Base-by-base conservation (phyloP, 2,113 vertebrate genomes). In the Rissa tridactyla region DNA sequence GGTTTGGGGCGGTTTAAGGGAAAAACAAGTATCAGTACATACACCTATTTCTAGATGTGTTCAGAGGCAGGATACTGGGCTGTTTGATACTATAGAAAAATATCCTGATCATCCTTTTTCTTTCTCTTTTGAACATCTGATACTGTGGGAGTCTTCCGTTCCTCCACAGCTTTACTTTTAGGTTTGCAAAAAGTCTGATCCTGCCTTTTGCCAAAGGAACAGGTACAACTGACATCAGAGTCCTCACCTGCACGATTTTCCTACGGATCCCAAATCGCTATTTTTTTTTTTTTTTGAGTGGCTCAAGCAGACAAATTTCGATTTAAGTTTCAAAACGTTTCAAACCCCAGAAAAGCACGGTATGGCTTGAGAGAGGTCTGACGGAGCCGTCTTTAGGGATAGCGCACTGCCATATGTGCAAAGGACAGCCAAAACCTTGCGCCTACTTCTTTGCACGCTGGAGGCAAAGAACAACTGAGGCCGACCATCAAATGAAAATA, bases 351-450 rank as follows among this genome's bases (percentile, higher is more conserved):
- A 68, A 18, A 47, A 78, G 40, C 9, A 34, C 0, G 1, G 47
- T 11, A 20, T 15, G 27, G 51, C 47, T 60, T 72, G 25, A n/a
- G 42, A 26, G 5, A 38, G 19, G 6, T 64, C 26, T 25, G 42
- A 46, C 26, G 11, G 0, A 1, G 5, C 9, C 20, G 34, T 78
- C 13, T 85, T 21, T 22, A 44, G 15, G 42, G 62, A 86, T 7
- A 38, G 11, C 10, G 66, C 30, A 16, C 22, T 49, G 46, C 15
- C 30, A 26, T 0, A 29, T 2, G 2, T 2, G 5, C 38, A 42
- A 34, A 51, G 34, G 36, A 34, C 60, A 62, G 25, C 4, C 40
- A 46, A 49, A 70, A 26, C 47, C 54, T 54, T 1, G 11, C 1
- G 0, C 5, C 44, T 26, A 14, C 15, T 83, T 40, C 62, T 61